These are phyloP conservation scores for Drosophila mimetica DNA, from an alignment of 2,888 invertebrate genomes.

Conservation along the genomic window DNA sequence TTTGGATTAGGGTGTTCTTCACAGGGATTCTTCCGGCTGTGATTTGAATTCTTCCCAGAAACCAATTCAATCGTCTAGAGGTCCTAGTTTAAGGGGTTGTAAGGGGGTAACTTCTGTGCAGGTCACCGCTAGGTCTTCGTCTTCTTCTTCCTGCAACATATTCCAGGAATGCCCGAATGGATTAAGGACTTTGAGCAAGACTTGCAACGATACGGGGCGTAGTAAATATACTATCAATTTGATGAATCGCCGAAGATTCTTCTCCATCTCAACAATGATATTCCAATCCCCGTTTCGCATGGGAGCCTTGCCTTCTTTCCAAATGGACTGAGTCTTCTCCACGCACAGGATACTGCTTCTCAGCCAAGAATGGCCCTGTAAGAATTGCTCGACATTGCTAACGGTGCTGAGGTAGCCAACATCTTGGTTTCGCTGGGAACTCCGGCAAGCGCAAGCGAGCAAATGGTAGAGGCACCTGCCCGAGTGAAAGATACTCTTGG, in stretches of 20 bases:
- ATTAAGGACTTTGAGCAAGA: constrained; percentile 18
- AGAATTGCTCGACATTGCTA: constrained; percentile 4
- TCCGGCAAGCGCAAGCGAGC: constrained; percentile 26
- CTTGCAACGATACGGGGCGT: constrained; percentile 1
- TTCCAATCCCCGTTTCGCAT: background rate
- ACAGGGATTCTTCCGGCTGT: no score
- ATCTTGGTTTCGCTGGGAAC: constrained; percentile 1
- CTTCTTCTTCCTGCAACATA: constrained; percentile 3
- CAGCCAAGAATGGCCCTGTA: constrained; percentile 2
- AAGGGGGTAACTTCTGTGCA: background rate
- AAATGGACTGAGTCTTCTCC: constrained; percentile 6
- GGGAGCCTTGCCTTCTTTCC: background rate
- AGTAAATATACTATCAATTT: background rate
- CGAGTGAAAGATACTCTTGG: constrained; percentile 14
- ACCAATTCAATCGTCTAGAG: background rate
- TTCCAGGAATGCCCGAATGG: constrained; percentile 28
- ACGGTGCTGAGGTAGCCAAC: background rate
- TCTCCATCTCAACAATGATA: constrained; percentile 6
- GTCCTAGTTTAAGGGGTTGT: background rate
- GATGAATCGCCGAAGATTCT: background rate
- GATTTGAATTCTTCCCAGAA: background rate
- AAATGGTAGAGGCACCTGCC: constrained; percentile 7
- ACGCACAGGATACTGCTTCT: background rate
- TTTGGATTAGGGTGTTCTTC: background rate
- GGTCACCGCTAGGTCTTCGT: background rate